A percentile compares a stretch with the other conserved stretches of the same genome.
Evolutionary conservation across 2,113 vertebrate species (phyloP).

Genomic region (Aegithalos caudatus): DNA sequence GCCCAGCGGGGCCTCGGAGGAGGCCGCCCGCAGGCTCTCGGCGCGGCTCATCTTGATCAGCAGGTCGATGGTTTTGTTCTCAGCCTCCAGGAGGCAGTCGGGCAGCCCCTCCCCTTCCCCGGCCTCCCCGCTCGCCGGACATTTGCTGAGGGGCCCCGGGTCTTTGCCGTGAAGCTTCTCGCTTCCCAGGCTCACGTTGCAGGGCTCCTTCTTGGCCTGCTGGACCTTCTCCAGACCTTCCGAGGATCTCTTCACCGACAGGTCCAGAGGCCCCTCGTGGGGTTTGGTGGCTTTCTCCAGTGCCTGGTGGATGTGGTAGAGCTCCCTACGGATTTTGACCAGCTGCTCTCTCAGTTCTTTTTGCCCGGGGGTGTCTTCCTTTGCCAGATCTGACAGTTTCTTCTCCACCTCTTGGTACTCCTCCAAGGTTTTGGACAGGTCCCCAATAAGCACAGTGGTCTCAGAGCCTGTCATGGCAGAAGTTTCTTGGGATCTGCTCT

Average conservation of each 20-base stretch:
- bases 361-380: constrained; percentile 79
- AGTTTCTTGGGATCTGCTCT: not conserved
- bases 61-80: constrained; percentile 81
- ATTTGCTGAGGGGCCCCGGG: not conserved
- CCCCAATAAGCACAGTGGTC: constrained; percentile 74
- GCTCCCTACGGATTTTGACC: constrained; percentile 88
- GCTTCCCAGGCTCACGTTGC: not conserved
- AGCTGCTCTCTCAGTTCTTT: constrained; percentile 88
- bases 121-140: fast-evolving
- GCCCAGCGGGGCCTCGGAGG: not conserved
- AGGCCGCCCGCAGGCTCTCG: not conserved
- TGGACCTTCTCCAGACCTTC: constrained; percentile 36
- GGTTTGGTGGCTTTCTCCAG: constrained; percentile 79
- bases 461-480: constrained; percentile 41
- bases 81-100: constrained; percentile 65
- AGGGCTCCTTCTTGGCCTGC: constrained; percentile 42
- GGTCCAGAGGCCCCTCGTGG: constrained; percentile 86
- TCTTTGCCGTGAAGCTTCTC: constrained; percentile 24
- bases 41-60: constrained; percentile 81
- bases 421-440: constrained; percentile 86
- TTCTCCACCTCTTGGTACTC: constrained; percentile 89
- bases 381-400: constrained; percentile 80
- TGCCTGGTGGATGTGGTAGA: constrained; percentile 88
- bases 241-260: constrained; percentile 82
- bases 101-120: not conserved